Conservation (phyloP, 92 coral and sea anemone species). For the Parazoanthus darwini region DNA sequence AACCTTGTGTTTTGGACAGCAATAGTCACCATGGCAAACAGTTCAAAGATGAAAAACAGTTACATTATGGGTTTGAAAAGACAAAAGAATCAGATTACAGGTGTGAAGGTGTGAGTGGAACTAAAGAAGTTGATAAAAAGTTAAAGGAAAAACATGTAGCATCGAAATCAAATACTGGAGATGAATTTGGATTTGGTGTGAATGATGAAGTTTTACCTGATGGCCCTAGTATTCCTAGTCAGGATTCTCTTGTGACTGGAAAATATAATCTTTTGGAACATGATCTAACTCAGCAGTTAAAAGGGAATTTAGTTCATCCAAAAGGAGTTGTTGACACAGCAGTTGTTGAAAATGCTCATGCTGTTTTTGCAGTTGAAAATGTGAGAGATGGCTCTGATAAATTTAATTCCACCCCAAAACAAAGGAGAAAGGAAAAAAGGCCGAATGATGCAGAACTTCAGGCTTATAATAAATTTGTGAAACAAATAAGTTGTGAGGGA, state of each 20-base stretch:
- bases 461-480: constrained; percentile 15
- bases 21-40: background rate
- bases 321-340: background rate
- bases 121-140: background rate
- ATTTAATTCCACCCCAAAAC: background rate
- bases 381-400: background rate
- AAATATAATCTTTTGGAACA: background rate
- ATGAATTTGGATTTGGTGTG: background rate
- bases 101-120: background rate
- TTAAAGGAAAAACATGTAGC: background rate
- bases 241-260: background rate
- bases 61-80: background rate
- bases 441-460: constrained; percentile 7
- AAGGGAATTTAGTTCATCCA: background rate
- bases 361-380: background rate
- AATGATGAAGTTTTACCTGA: background rate
- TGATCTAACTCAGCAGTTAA: background rate
- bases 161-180: background rate
- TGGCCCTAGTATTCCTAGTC: background rate
- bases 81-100: background rate
- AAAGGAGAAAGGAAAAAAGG: background rate
- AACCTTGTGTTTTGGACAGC: background rate
- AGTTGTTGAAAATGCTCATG: background rate
- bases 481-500: constrained; percentile 1
- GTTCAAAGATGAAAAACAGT: background rate